Conservation (phyloP, 2,113 vertebrate species). For the Callionymus lyra region DNA sequence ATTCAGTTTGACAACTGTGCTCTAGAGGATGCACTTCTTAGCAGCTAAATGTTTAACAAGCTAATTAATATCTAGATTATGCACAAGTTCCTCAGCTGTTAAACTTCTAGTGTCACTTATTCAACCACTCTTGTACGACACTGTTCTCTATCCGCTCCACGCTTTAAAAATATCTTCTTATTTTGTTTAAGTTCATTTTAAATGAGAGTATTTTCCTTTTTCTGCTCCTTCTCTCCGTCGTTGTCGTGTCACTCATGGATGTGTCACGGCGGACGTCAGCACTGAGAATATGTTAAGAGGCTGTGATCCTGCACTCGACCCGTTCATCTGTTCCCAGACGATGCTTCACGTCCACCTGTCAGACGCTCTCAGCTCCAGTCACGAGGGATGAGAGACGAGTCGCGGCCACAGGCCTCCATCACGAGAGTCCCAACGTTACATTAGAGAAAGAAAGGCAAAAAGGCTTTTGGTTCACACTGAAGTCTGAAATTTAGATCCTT, state of each 20-base stretch:
- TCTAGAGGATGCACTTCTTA: no score
- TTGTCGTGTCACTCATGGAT: slow-evolving; percentile 21
- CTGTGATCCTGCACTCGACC: slow-evolving; percentile 36
- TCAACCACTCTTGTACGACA: no score
- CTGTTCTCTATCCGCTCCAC: not conserved
- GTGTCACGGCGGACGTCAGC: slow-evolving; percentile 24
- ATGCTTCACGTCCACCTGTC: slow-evolving; percentile 36
- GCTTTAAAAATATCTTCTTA: slow-evolving; percentile 11
- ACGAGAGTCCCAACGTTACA: not conserved
- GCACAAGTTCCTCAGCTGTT: no score
- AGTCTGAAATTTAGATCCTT: no score
- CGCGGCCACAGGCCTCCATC: slow-evolving; percentile 16
- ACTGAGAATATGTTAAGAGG: slow-evolving; percentile 54
- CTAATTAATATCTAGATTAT: no score
- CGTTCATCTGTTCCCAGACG: slow-evolving; percentile 32
- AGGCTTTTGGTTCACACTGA: no score
- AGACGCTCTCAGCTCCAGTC: slow-evolving; percentile 24
- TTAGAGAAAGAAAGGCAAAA: no score
- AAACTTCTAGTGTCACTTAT: no score
- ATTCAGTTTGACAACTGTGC: no score
- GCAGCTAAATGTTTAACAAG: no score
- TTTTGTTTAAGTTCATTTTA: no score
- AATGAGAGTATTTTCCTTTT: not conserved
- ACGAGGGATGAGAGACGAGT: slow-evolving; percentile 20
- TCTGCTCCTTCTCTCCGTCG: slow-evolving; percentile 18